Base-by-base conservation (phyloP, 1,140 invertebrate species). In the Drosophila rufa region DNA sequence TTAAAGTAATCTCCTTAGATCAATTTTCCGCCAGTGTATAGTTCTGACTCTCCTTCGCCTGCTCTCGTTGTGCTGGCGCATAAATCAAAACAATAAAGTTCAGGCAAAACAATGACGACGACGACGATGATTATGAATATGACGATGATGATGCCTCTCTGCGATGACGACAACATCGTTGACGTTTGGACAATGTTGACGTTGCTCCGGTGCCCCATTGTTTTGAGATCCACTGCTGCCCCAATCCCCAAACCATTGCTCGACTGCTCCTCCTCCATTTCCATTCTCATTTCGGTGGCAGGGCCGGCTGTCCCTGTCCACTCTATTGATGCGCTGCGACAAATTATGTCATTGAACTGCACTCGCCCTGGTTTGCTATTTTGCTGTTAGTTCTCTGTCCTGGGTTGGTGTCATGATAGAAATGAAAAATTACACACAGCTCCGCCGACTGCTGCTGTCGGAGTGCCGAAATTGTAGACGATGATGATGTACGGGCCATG, bases 61-160 rank as follows among this genome's bases (percentile, higher is more conserved):
- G 40, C 25, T 33, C 66, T 59, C 57, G 80, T 64, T 89, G 74
- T 90, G 78, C 79, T 47, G 56, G 78, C 79, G 85, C 85, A 89
- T 89, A 89, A 89, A 89, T 89, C 85, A 89, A 89, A 90, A 89
- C 85, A 89, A 90, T 89, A 89, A 90, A 90, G 85, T 89, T 89
- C 81, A 89, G 80, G 85, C 80, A 65, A 89, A 89, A 87, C 84
- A 90, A 89, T 90, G 85, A 85, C 70, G 48, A 80, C 48, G 53
- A 38, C 47, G 57, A 36, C 46, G 56, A 42, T 78, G 67, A 78
- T 68, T 78, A 62, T 80, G 51, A 77, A 58, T 55, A 75, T 60
- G 64, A 68, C 75, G 79, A 86, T 82, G 82, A 86, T 82, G 82
- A 86, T 67, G 78, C 64, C 70, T 83, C 70, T 83, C 58, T 55